Percentiles rank a stretch among this genome's conserved stretches.
These are phyloP conservation scores for Ceuthmochares aereus DNA, from an alignment of 2,113 vertebrate genomes.

Conservation along the genomic window DNA sequence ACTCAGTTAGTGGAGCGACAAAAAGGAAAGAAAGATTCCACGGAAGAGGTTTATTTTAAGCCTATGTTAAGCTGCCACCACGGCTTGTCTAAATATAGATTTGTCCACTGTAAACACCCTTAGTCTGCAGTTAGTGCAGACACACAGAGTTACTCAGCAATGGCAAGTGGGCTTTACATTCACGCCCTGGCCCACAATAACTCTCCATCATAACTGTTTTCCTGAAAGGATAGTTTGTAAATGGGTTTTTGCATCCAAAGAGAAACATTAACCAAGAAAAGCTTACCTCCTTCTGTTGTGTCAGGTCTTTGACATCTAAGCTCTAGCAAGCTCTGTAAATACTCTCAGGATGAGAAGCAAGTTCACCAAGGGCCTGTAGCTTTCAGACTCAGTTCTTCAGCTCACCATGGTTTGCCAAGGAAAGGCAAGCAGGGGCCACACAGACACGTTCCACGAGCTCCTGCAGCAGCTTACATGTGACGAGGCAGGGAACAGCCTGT, in stretches of 20 bases:
- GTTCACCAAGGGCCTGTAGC: not conserved
- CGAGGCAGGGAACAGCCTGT: not conserved
- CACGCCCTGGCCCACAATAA: not conserved
- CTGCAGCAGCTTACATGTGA: not conserved
- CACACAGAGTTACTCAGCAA: slow-evolving; percentile 12
- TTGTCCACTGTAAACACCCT: slow-evolving; percentile 33
- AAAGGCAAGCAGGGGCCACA: not conserved
- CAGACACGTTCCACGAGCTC: not conserved
- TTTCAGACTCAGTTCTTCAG: not conserved
- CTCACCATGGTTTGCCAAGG: not conserved
- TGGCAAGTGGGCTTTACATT: not conserved
- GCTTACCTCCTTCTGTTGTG: not conserved
- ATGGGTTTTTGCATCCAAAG: not conserved
- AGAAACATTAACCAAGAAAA: not conserved
- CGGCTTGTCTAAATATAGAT: slow-evolving; percentile 46
- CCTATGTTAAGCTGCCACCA: slow-evolving; percentile 3
- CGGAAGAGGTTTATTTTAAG: slow-evolving; percentile 39
- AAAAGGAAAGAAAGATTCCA: slow-evolving; percentile 13
- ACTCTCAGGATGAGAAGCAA: not conserved
- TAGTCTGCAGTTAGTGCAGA: slow-evolving; percentile 21
- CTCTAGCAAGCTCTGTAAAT: not conserved
- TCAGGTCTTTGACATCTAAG: not conserved
- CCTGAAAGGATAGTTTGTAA: not conserved
- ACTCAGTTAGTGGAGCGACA: not conserved
- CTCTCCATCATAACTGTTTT: not conserved